Base-by-base conservation (phyloP, 2,888 invertebrate species). In the Plebejus anna region DNA sequence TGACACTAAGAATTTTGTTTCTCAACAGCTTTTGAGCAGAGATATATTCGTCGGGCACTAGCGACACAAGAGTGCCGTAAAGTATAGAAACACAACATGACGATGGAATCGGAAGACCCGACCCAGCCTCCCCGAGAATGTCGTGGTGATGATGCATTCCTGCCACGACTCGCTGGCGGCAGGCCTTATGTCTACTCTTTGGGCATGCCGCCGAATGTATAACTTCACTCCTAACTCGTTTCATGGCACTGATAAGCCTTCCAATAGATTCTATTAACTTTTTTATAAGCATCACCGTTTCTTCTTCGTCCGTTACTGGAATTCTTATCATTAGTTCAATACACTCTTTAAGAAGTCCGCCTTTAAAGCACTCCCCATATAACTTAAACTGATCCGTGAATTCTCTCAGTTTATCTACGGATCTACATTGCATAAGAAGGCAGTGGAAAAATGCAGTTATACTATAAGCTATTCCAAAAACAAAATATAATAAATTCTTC, bases 121-220 rank as follows among this genome's bases (percentile, higher is more conserved):
- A 81, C 78, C 90, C 83, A 7, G 94, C 90, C 6, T 89, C 89
- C 0, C 96, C 96, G 36, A 96, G 90, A 0, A 94, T 84, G 80
- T 95, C 94, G 79, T 95, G 94, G 82, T 96, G 96, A 81, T 96
- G 96, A 82, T 95, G 94, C 85, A 91, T 88, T 71, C 93, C 93
- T 4, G 89, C 89, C 6, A 86, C 86, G n/a, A 91, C 87, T 6
- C 93, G 83, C 77, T 84, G 85, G 0, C 90, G 85, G 79, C 95
- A 95, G 28, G 85, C 88, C 76, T 94, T 95, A 82, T 95, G 95
- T 57, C 94, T 88, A 0, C 83, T 81, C n/a, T 93, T 87, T 1
- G 92, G 89, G 77, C 95, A 95, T 0, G 94, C 91, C 0, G 94
- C 92, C 70, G 92, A 88, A 82, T 95, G 95, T 32, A 94, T 86